Base-by-base conservation (phyloP, 2,113 vertebrate genomes). In the Syngnathus scovelli region DNA sequence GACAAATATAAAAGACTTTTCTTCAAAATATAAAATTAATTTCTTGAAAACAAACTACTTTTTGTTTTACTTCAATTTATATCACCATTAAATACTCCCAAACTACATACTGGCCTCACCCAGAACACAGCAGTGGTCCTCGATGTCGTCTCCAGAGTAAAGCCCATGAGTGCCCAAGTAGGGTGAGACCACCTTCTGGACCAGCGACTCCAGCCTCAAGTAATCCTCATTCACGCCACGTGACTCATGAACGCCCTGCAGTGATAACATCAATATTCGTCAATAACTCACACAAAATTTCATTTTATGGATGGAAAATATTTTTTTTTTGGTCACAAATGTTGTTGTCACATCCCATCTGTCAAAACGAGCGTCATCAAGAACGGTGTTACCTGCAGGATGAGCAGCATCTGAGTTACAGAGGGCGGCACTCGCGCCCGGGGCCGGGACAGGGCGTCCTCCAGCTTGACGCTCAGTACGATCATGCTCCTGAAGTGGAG, bases 401-500 rank as follows among this genome's bases (percentile, higher is more conserved):
- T 92, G 51, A 99, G 91, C 83, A 99, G 92, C 97, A 99, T 98
- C 89, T 99, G 97, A 64, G 96, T 92, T 13, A 98, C 91, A 64
- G 95, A 96, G 1, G 96, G 94, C 1, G 95, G 96, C 44, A 98
- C 92, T 1, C 94, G 93, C 15, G 96, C 95, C 1, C 93, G 94
- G 16, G 94, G 88, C 15, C 96, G 93, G 58, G 94, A 93, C 73
- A 99, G 86, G 1, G 97, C 95, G 21, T 98, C 97, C 67, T 97
- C 96, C 77, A 99, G 75, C 86, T 95, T 98, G 61, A 98, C 92
- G n/a, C 97, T 98, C 74, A 99, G 92, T 54, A 96, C 91, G 69
- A 99, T 98, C 75, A 94, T 93, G 84, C 98, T 95, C 77, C 96
- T 92, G 78, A 99, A 99, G 86, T 96, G 95, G 78, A 99, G 91